Evolutionary conservation across 2,888 invertebrate genomes (phyloP).

Genomic region (Cerastis leucographa): DNA sequence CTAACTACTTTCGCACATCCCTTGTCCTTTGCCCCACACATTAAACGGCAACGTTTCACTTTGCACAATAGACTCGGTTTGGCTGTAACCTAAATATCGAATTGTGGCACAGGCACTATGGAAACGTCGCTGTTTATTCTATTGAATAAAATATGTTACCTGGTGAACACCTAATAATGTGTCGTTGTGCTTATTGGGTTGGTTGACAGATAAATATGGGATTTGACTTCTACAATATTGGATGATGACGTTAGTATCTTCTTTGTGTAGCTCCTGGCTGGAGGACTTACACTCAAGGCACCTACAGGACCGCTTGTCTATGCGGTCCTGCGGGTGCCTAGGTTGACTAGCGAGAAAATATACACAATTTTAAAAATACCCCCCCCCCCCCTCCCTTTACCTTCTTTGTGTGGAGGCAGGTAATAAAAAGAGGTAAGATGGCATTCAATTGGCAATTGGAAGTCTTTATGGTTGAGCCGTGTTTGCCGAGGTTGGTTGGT

Average conservation of each 20-base stretch:
- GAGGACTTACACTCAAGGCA: not conserved
- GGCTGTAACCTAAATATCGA: slow-evolving; percentile 89
- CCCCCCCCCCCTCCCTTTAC: no score
- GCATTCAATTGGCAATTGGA: no score
- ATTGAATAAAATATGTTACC: slow-evolving; percentile 79
- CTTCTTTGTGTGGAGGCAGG: no score
- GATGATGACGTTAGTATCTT: not conserved
- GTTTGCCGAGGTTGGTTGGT: no score
- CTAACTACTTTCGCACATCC: slow-evolving; percentile 42
- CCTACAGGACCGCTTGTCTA: no score
- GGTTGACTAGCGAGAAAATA: not conserved
- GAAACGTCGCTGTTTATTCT: slow-evolving; percentile 80
- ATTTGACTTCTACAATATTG: not conserved
- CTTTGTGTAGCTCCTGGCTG: not conserved
- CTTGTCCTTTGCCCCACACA: slow-evolving; percentile 72
- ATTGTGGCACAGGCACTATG: slow-evolving; percentile 82
- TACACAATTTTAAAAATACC: not conserved
- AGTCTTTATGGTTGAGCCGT: no score
- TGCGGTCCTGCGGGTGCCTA: no score
- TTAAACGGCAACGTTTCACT: slow-evolving; percentile 85
- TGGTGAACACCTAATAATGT: slow-evolving; percentile 56
- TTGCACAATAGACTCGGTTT: slow-evolving; percentile 88
- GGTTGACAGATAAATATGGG: no score
- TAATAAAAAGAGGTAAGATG: no score
- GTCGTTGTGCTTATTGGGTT: slow-evolving; percentile 2